phyloP scores from a whole-genome alignment of 1,140 invertebrate genomes.

The Proctacanthus coquilletti region DNA sequence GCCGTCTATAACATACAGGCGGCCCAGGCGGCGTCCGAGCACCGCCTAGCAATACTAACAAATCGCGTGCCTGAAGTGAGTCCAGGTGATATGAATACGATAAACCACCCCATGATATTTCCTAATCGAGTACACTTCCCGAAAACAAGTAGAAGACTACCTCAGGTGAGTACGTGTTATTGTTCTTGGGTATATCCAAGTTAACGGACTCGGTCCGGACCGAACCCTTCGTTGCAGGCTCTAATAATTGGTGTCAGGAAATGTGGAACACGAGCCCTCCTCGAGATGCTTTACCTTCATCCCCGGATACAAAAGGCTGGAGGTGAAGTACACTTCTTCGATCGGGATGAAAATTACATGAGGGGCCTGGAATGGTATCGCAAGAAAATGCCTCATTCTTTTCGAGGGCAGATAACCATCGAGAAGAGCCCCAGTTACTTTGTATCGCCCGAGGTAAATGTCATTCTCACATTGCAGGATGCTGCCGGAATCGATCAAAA shows the following conservation, averaged over 20 bases:
- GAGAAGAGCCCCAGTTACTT: constrained; percentile 98
- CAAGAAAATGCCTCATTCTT: constrained; percentile 82
- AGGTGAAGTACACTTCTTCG: constrained; percentile 89
- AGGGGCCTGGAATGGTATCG: constrained; percentile 86
- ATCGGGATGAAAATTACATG: constrained; percentile 78
- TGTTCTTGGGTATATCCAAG: neutral
- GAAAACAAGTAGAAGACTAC: constrained; percentile 36
- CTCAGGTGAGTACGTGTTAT: constrained; percentile 31
- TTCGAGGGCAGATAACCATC: constrained; percentile 80
- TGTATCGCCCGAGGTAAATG: constrained; percentile 86
- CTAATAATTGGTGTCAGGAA: constrained; percentile 90
- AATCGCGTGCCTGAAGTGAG: constrained; percentile 9
- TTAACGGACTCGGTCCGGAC: too few species aligned
- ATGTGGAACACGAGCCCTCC: constrained; percentile 79
- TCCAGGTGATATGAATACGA: constrained; percentile 18
- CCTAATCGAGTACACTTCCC: constrained; percentile 32
- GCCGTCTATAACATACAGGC: constrained; percentile 59
- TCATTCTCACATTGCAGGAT: constrained; percentile 10
- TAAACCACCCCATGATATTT: constrained; percentile 30
- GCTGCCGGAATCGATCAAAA: too few species aligned
- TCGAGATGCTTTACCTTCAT: constrained; percentile 90
- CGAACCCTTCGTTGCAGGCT: too few species aligned
- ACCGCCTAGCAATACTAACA: constrained; percentile 10
- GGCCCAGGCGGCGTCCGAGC: constrained; percentile 24
- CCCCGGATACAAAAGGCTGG: constrained; percentile 83